Evolutionary conservation across 2,888 invertebrate species (phyloP), one percentile per base, ranked within the genome.

Genomic region (Steinernema hermaphroditum): DNA sequence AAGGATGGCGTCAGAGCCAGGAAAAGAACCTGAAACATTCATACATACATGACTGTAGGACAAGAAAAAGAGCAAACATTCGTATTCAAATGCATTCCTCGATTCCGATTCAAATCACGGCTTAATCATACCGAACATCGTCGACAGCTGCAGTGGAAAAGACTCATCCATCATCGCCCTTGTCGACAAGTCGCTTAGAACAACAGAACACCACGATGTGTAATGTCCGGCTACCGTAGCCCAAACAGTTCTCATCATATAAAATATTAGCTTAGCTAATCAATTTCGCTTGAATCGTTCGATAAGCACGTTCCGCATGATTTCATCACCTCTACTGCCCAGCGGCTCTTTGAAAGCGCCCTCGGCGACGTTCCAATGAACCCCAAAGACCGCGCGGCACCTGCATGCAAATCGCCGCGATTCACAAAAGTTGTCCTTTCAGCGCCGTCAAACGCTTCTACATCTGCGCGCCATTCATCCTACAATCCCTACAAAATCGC

Each of bases 171-270:
- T 62, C 62, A 29, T 34, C 32, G 62, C 29, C 62, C 14, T 62
- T 32, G 14, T 8, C 62, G 62, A 62, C 62, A 62, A 32, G 27
- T 62, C 62, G 32, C 32, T 32, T 62, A 29, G 62, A 62, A 62
- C 62, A 62, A 62, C 62, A 62, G 62, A 62, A 62, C 62, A 62
- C 29, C 1, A 32, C 62, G 32, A 27, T 16, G 32, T 62, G 62
- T 62, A 62, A 62, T 62, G 27, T 32, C 62, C 62, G 62, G 62
- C 16, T 62, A 62, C 32, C 62, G 62, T 62, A 62, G 8, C 12
- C 62, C 62, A 32, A 32, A 32, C 12, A 34, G 62, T 32, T 24
- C 12, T 37, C 37, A 37, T 37, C 37, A 8, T 4, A 37, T 37
- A 8, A 12, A 4, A 37, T 37, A 37, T 4, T 8, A 37, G 37